Evolutionary conservation across 2,113 vertebrate species (phyloP), one percentile per base, ranked within the genome.

Genomic region (Oryzias javanicus): DNA sequence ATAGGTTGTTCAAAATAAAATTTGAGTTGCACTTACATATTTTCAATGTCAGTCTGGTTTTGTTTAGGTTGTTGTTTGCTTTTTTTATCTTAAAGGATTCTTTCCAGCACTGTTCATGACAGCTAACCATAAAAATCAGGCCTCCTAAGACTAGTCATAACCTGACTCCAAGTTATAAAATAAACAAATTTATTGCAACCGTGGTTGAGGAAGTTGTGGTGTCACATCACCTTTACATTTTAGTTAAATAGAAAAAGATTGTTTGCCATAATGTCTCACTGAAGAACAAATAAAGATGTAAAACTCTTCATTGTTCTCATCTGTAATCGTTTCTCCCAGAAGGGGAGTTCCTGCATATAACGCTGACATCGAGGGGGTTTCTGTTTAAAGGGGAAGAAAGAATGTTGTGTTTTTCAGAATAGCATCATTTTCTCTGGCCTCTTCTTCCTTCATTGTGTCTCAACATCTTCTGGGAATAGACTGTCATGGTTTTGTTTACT

Each of bases 401-500:
- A 74, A 78, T 75, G 72, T 78, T 74, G 70, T 70, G 79, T 72
- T 79, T 70, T 56, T 41, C 42, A 69, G 70, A 73, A 55, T 49
- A 47, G 62, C 64, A 44, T 73, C 51, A 42, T 19, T 81, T 71
- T 54, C 64, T 52, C 47, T 66, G 64, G 72, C 69, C 67, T 56
- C 56, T 25, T 55, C 27, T 22, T 81, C 64, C 27, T 22, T 81
- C 64, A 42, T 50, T 67, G 53, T 57, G 6, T 61, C 70, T 44
- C 50, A 35, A 61, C 50, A 19, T 79, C 78, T 55, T 73, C 22
- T 49, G 79, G 75, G 72, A 79, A 60, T 19, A 19, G 49, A 6
- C 56, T 4, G 49, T 55, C 62, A 69, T 17, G 2, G 13, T 55
- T 46, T 71, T 64, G 77, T 77, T 80, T 79, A 52, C 58, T 66